Evolutionary conservation across 1,140 invertebrate genomes (phyloP).

Genomic region (Cryptotermes secundus): DNA sequence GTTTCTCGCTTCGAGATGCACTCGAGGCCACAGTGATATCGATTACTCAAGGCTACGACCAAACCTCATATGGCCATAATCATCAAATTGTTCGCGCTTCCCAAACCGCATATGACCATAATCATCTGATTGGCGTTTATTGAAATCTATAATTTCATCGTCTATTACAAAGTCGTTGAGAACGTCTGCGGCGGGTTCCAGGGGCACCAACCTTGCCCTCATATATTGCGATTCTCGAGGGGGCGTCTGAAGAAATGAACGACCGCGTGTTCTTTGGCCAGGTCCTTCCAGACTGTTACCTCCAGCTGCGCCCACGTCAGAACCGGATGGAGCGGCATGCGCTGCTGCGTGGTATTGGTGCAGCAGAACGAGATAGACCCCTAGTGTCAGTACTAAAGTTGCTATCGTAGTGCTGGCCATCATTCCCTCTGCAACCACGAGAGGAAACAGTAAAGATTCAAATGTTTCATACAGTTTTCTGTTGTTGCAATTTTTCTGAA

Average conservation of each 20-base stretch:
- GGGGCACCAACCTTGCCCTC: background rate
- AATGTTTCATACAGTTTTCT: too few species aligned
- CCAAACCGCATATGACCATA: constrained; percentile 64
- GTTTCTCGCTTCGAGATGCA: background rate
- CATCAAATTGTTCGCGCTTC: constrained; percentile 51
- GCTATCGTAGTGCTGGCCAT: constrained; percentile 24
- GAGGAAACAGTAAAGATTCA: background rate
- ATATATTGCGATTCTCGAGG: background rate
- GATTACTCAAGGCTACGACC: constrained; percentile 47
- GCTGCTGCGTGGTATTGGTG: background rate
- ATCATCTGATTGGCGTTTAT: constrained; percentile 60
- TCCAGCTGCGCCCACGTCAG: background rate
- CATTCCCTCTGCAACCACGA: background rate
- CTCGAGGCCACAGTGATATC: background rate
- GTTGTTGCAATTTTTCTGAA: too few species aligned
- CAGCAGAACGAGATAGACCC: constrained; percentile 25
- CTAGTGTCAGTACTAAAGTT: background rate
- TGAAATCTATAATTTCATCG: constrained; percentile 55
- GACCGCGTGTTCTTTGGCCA: background rate
- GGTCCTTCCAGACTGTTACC: background rate
- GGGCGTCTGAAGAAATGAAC: background rate
- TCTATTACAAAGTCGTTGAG: constrained; percentile 49
- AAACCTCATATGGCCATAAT: constrained; percentile 61
- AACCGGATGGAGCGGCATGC: background rate
- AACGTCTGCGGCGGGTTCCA: background rate